phyloP scores from a whole-genome alignment of 2,797 vertebrate genomes.

The Brachyrhaphis roseni region DNA sequence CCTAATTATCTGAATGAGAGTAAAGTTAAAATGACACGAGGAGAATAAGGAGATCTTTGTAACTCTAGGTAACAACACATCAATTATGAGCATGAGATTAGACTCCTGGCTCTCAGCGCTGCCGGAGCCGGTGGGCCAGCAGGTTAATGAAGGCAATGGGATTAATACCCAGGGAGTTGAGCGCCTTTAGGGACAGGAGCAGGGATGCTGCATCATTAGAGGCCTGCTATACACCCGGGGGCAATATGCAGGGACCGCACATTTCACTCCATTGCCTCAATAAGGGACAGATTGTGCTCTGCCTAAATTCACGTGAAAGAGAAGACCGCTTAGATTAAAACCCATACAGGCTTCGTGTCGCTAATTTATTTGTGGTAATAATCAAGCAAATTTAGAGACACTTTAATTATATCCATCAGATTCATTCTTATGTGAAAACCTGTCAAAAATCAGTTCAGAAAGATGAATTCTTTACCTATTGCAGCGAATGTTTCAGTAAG shows the following conservation, averaged over 20 bases:
- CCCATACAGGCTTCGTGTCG: background rate
- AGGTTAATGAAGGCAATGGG: conserved; percentile 83
- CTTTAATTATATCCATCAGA: background rate
- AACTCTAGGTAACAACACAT: conserved; percentile 72
- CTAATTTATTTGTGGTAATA: background rate
- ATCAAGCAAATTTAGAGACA: background rate
- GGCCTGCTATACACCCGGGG: conserved; percentile 54
- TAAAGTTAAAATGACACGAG: conserved; percentile 42
- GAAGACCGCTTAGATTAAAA: conserved; percentile 8
- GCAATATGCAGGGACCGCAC: conserved; percentile 43
- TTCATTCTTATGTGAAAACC: background rate
- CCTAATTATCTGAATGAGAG: conserved; percentile 44
- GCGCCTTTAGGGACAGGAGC: conserved; percentile 62
- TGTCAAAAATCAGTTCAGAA: background rate
- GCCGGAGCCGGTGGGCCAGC: conserved; percentile 60
- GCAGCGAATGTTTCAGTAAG: background rate
- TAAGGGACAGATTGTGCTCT: conserved; percentile 65
- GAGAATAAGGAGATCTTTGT: conserved; percentile 81
- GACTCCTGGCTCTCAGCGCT: conserved; percentile 61
- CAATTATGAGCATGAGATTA: conserved; percentile 74
- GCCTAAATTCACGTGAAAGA: conserved; percentile 3
- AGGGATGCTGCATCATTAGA: conserved; percentile 71
- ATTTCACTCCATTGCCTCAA: conserved; percentile 37
- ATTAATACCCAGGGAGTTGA: conserved; percentile 76
- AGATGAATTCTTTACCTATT: background rate